phyloP scores from a whole-genome alignment of 2,797 vertebrate genomes.

The Amniataba percoides region DNA sequence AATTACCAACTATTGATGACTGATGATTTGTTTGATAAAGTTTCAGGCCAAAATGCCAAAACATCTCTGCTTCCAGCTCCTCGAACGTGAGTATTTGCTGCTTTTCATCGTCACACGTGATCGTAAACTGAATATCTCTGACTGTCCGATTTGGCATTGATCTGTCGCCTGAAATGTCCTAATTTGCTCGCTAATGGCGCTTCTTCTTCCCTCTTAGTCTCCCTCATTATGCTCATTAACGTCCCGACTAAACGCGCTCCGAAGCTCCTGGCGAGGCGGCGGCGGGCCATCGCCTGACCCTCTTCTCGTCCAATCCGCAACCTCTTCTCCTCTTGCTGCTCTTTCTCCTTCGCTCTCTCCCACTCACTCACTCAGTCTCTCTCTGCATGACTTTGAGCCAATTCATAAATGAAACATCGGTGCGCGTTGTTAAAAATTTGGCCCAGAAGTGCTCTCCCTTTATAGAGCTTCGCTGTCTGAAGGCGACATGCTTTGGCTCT shows the following conservation, averaged over 20 bases:
- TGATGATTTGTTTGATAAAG: neutral
- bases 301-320: neutral
- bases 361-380: neutral
- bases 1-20: neutral
- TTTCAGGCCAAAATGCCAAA: too few relatives aligned
- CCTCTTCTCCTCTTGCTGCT: neutral
- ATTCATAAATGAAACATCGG: constrained; percentile 74
- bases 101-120: neutral
- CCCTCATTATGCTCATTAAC: constrained; percentile 57
- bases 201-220: constrained; percentile 11
- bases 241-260: constrained; percentile 21
- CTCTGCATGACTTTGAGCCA: neutral
- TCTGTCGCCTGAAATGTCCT: constrained; percentile 49
- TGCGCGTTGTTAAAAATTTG: constrained; percentile 49
- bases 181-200: constrained; percentile 51
- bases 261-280: constrained; percentile 38
- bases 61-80: neutral
- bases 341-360: neutral
- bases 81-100: neutral
- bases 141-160: constrained; percentile 28
- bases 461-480: constrained; percentile 39
- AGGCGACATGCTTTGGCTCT: constrained; percentile 56
- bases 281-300: constrained; percentile 27
- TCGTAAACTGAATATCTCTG: neutral
- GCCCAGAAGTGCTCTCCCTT: constrained; percentile 52